A percentile compares a stretch with the other conserved stretches of the same genome.
Evolutionary conservation across 2,797 vertebrate species (phyloP).

Genomic region (Gallirallus australis): DNA sequence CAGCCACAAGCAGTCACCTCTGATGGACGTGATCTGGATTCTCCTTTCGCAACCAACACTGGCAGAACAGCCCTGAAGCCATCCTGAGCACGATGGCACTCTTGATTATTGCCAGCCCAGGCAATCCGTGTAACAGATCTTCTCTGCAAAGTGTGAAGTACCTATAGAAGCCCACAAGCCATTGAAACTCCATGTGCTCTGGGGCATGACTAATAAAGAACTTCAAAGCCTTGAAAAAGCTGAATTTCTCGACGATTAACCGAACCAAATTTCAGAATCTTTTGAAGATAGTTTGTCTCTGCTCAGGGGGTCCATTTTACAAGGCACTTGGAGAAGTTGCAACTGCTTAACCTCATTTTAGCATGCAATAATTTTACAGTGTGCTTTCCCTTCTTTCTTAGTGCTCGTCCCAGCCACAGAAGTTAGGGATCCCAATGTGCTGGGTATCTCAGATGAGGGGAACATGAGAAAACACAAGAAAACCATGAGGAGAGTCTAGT

Average conservation of each 20-base stretch:
- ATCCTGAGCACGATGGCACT: rapidly evolving
- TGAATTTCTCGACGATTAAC: neutral
- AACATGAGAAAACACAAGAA: slow-evolving; percentile 17
- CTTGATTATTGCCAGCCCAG: neutral
- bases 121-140: rapidly evolving
- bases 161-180: neutral
- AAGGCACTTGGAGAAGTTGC: neutral
- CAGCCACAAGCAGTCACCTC: rapidly evolving
- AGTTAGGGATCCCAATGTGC: neutral
- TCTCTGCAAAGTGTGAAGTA: rapidly evolving
- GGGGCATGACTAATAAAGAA: neutral
- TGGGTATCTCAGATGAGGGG: neutral
- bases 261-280: neutral
- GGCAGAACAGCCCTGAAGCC: rapidly evolving
- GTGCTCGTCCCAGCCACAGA: neutral
- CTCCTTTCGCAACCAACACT: rapidly evolving
- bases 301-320: neutral
- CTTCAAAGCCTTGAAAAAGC: slow-evolving; percentile 47
- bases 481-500: neutral
- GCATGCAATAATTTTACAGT: neutral
- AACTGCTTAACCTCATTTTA: slow-evolving; percentile 10
- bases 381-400: neutral
- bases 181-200: neutral
- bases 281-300: slow-evolving; percentile 20
- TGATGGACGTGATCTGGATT: neutral